Evolutionary conservation across 2,888 invertebrate species (phyloP), one percentile per base, ranked within the genome.

Genomic region (Drymonia ruficornis): DNA sequence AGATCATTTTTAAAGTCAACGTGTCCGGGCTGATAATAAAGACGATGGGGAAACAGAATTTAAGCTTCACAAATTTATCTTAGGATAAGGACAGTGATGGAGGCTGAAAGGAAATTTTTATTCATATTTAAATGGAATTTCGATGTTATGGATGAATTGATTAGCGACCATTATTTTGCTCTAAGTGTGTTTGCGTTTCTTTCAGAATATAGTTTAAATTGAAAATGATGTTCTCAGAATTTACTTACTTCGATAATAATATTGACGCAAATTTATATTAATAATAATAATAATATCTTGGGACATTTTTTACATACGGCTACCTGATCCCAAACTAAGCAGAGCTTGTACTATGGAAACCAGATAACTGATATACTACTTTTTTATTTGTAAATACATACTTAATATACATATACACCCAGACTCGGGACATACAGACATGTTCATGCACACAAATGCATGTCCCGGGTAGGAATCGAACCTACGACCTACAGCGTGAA

Each of bases 1-100:
- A 51, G 31, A 57, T 53, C 53, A 53, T 57, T 51, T 42, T 46
- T 38, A 54, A 53, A 51, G 53, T 47, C 49, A 49, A 47, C 40
- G 36, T 54, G 52, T 49, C 45, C 45, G 16, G 28, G 28, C 2
- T 45, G 45, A 53, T 51, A 44, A 51, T 55, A 49, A 48, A 38
- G 18, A 36, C 38, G 46, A 54, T 54, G 40, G 45, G 16, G 16
- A 45, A 44, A 23, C 34, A 36, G 46, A 52, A 46, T 40, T 28
- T 47, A 18, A 40, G 52, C 40, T 29, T 44, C 38, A 19, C 28
- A 45, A 45, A 50, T 31, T 19, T 43, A 43, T 43, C 43, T 43
- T 19, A 19, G 19, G 18, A 19, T 43, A 19, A 43, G 12, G 3
- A 19, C 13, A 7, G 19, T 12, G 40, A 8, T 18, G 18, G 23